A percentile compares a stretch with the other conserved stretches of the same genome.
phyloP scores from a whole-genome alignment of 2,113 vertebrate species.

The Lagenorhynchus albirostris region DNA sequence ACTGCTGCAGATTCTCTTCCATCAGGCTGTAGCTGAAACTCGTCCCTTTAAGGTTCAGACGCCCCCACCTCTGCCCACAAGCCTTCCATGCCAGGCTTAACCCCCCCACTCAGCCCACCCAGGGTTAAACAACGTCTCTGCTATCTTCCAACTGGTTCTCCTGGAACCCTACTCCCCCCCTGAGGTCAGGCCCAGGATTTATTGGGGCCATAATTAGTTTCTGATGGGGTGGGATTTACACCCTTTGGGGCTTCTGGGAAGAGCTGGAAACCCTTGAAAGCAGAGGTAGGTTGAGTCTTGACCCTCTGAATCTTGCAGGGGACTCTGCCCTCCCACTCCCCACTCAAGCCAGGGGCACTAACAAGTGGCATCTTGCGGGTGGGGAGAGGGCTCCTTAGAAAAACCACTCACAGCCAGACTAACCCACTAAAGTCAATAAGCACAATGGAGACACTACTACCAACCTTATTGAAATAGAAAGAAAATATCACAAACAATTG shows the following conservation, averaged over 20 bases:
- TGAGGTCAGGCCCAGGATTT: background rate
- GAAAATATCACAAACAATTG: background rate
- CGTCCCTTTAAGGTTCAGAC: background rate
- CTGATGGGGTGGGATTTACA: background rate
- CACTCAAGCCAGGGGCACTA: background rate
- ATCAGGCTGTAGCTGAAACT: background rate
- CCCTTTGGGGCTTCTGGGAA: background rate
- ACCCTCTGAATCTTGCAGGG: background rate
- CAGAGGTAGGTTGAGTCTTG: background rate
- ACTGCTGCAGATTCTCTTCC: background rate
- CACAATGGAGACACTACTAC: background rate
- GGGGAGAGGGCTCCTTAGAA: background rate
- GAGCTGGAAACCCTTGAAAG: background rate
- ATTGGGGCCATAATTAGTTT: background rate
- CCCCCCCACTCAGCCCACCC: background rate
- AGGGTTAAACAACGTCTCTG: rapidly evolving
- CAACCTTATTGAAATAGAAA: background rate
- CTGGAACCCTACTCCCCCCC: background rate
- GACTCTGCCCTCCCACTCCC: background rate
- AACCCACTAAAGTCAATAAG: background rate
- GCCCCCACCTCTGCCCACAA: background rate
- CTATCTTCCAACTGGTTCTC: background rate
- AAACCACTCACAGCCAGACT: background rate
- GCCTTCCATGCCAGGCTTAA: background rate
- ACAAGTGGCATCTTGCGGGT: background rate